A percentile compares a stretch with the other conserved stretches of the same genome.
Conservation (phyloP, 1,140 invertebrate genomes). For the Zaprionus camerounensis region DNA sequence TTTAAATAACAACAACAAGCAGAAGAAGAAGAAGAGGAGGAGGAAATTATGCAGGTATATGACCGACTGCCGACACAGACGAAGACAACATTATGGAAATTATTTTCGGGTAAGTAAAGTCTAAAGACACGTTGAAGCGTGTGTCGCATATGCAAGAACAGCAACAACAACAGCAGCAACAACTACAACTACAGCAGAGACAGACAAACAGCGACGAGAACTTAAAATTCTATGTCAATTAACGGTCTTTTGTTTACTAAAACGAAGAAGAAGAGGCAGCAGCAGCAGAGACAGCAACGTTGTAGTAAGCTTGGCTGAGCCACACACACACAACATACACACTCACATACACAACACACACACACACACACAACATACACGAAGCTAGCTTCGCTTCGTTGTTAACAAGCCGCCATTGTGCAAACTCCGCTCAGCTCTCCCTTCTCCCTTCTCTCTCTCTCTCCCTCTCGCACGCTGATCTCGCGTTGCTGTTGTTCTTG, state of each 20-base stretch:
- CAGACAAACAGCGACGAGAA: slow-evolving; percentile 39
- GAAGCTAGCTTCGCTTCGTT: neutral
- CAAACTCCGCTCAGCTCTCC: slow-evolving; percentile 41
- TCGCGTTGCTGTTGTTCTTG: slow-evolving; percentile 19
- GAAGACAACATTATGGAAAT: slow-evolving; percentile 65
- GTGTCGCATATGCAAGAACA: slow-evolving; percentile 35
- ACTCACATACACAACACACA: neutral
- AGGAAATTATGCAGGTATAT: slow-evolving; percentile 60
- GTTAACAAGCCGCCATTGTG: slow-evolving; percentile 44
- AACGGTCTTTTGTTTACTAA: slow-evolving; percentile 78
- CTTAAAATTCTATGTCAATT: slow-evolving; percentile 80
- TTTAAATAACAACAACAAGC: slow-evolving; percentile 9
- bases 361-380: too few relatives aligned
- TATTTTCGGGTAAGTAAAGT: slow-evolving; percentile 42
- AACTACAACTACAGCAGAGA: slow-evolving; percentile 14
- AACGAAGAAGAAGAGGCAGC: slow-evolving; percentile 34
- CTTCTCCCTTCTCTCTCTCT: neutral
- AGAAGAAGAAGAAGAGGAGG: neutral
- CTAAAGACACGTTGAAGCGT: slow-evolving; percentile 35
- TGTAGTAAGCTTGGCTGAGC: neutral
- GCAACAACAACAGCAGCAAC: slow-evolving; percentile 12
- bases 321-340: slow-evolving; percentile 1
- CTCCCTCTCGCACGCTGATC: slow-evolving; percentile 22
- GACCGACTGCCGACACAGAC: slow-evolving; percentile 28
- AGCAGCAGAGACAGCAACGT: neutral